Evolutionary conservation across 2,888 invertebrate genomes (phyloP).

Genomic region (Ischnura elegans): DNA sequence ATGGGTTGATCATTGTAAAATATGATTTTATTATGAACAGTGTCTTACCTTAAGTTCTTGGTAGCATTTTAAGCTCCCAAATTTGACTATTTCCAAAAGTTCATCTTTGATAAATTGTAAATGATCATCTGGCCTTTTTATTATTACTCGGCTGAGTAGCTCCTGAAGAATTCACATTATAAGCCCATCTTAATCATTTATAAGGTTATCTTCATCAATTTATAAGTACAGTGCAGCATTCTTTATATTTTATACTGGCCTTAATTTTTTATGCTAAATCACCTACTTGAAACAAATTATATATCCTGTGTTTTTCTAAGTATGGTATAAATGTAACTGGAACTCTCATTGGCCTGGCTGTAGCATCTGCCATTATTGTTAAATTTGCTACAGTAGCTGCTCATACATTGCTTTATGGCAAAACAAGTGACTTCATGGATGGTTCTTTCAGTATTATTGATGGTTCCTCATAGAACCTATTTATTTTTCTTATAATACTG

Average conservation of each 20-base stretch:
- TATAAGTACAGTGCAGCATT: not conserved
- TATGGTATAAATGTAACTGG: conserved; percentile 23
- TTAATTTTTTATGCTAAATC: not conserved
- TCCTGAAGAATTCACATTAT: not conserved
- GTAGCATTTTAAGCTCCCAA: not conserved
- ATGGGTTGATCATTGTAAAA: too few species aligned
- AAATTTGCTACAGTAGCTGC: too few species aligned
- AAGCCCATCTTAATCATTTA: not conserved
- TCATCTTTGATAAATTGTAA: conserved; percentile 42
- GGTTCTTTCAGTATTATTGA: too few species aligned
- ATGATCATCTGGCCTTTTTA: conserved; percentile 33
- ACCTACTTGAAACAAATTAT: conserved; percentile 13
- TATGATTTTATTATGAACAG: not conserved
- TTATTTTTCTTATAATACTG: too few species aligned
- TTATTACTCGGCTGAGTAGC: not conserved
- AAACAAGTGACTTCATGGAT: too few species aligned
- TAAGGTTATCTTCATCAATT: too few species aligned
- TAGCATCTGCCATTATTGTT: not conserved
- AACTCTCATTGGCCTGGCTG: conserved; percentile 5
- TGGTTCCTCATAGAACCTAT: too few species aligned
- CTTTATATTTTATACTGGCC: not conserved
- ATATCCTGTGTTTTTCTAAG: conserved; percentile 49
- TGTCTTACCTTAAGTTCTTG: not conserved
- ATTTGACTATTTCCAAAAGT: not conserved
- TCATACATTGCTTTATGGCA: not conserved